These are phyloP conservation scores for Drosophila bifasciata DNA, from an alignment of 1,140 invertebrate genomes.

Conservation along the genomic window DNA sequence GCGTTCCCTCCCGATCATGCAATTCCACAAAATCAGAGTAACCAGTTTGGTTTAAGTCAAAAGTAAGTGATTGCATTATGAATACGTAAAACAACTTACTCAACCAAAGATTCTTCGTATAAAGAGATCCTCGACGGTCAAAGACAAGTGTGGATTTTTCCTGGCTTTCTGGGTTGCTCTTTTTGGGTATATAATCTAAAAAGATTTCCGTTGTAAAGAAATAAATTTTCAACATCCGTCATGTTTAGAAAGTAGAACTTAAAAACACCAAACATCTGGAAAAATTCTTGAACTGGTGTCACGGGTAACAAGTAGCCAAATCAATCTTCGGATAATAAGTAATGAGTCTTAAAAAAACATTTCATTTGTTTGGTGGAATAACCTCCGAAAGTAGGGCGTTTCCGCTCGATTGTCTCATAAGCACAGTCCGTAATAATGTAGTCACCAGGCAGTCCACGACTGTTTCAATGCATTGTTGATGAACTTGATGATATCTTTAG, in stretches of 20 bases:
- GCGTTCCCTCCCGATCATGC: constrained; percentile 89
- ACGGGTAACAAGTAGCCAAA: constrained; percentile 90
- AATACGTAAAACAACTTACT: constrained; percentile 60
- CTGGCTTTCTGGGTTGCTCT: constrained; percentile 58
- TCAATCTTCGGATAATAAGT: constrained; percentile 91
- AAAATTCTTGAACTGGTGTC: constrained; percentile 92
- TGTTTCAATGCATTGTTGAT: constrained; percentile 89
- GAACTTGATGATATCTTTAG: constrained; percentile 92
- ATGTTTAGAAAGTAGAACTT: constrained; percentile 90
- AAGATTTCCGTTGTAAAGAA: constrained; percentile 87
- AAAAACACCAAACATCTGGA: constrained; percentile 90
- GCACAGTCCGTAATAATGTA: constrained; percentile 92
- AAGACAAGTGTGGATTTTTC: constrained; percentile 71
- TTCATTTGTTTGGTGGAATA: constrained; percentile 92
- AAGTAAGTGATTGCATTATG: background rate
- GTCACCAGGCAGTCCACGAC: constrained; percentile 91
- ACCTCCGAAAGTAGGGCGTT: constrained; percentile 90
- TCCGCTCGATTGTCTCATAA: constrained; percentile 88
- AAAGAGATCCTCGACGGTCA: constrained; percentile 75
- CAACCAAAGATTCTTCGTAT: constrained; percentile 71
- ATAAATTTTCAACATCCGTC: constrained; percentile 89
- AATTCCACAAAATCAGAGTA: constrained; percentile 91
- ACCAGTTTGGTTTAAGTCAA: constrained; percentile 86
- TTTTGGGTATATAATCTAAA: constrained; percentile 83
- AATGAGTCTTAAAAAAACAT: constrained; percentile 94